Evolutionary conservation across 2,888 invertebrate species (phyloP), one percentile per base, ranked within the genome.

Genomic region (Hypomecis atomaria): DNA sequence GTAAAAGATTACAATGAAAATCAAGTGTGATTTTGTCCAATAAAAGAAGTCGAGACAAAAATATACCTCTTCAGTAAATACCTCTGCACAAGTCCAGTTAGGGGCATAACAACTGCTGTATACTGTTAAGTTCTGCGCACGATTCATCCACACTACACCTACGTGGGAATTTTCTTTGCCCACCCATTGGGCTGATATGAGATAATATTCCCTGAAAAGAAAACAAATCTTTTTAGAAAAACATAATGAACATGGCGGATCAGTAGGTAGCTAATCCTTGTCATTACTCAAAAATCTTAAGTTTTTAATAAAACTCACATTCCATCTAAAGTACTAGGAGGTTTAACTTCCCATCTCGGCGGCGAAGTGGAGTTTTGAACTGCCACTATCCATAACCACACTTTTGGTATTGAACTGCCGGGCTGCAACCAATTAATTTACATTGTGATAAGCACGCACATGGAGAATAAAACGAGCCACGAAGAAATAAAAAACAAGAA

Each of bases 121-220:
- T 67, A 98, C 95, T 75, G 97, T 97, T 72, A 97, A 94, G 88
- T 99, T 99, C 91, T 99, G 99, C 49, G 97, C 96, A 75, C 99
- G 94, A 87, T 98, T 98, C 95, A 98, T 96, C 97, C 98, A 99
- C 62, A 98, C 96, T 55, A 97, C 96, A 56, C 97, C 95, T 71
- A 98, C 94, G 84, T 96, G 95, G 68, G 94, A 94, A 86, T 96
- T 96, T 78, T 94, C 94, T 81, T 95, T 94, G 78, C 96, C 96
- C 78, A 97, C 95, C 98, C 98, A 99, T 70, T 96, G 96, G 66
- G 98, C 98, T 75, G 97, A 97, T 85, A 97, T 98, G 85, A 99
- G 93, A 92, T 99, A 98, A 92, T 96, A 96, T 82, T 98, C 98
- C 89, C 98, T 98, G 92, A 45, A 92, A 76, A 50, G 48, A 57